Base-by-base conservation (phyloP, 64 coral and sea anemone genomes). In the Montipora capricornis region DNA sequence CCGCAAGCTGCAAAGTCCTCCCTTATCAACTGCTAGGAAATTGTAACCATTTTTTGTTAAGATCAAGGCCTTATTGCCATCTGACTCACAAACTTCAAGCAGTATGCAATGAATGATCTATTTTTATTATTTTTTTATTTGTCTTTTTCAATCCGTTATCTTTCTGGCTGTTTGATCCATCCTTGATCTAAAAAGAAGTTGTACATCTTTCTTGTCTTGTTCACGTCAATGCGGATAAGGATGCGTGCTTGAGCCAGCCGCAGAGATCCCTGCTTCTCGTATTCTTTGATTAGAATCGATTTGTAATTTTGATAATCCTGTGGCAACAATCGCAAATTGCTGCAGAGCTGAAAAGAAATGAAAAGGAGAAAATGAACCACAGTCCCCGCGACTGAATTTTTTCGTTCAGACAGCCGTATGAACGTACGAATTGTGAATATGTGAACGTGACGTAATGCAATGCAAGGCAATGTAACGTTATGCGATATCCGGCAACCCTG, bases 141-240 rank as follows among this genome's bases (percentile, higher is more conserved):
- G 37, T 76, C 46, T 49, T 4, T 20, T 50, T 68, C 37, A 19
- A 3, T 86, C 37, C 49, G 44, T 89, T 90, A 98, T 76, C 90
- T 89, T 14, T 96, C 83, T 14, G 91, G 94, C 88, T 81, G 91
- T 26, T 55, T 94, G 68, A 99, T 87, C 94, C 94, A 96, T 62
- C 89, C 92, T 92, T 99, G 79, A 44, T 94, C 92, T 4, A 99
- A 49, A 80, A 96, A 96, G 80, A 96, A 99, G 69, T 99, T 96
- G 76, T 95, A 99, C 92, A 99, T 82, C 67, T 99, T 99, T 92
- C 98, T 96, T 1, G 98, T 99, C 87, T 99, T 99, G 77, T 99
- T 99, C 5, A 99, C 98, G 75, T 99, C 98, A 78, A 99, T 99
- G 17, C 94, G 93, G 83, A 99, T 93, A 4, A 99, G 87, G 3